Evolutionary conservation across 2,797 vertebrate species (phyloP).

Genomic region (Bradypodion ventrale): DNA sequence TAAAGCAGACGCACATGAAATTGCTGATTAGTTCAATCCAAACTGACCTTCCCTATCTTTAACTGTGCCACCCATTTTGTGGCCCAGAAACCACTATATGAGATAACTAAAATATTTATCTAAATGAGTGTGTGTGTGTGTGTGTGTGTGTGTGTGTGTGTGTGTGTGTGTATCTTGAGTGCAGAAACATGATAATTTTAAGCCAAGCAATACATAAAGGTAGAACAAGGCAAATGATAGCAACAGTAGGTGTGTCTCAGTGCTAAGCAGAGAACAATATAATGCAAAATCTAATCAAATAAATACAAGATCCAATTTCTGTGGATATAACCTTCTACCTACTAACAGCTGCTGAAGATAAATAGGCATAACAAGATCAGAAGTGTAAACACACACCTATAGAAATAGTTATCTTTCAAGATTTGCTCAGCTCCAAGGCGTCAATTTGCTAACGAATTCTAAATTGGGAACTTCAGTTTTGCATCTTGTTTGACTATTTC

Average conservation of each 20-base stretch:
- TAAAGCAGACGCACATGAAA: no score
- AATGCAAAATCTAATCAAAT: neutral
- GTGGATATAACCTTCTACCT: neutral
- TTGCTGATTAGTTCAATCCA: no score
- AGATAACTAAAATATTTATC: neutral
- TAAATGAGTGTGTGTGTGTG: neutral
- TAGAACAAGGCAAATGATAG: neutral
- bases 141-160: neutral
- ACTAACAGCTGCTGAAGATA: neutral
- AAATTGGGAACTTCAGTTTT: neutral
- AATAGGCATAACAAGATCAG: neutral
- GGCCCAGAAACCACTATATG: neutral
- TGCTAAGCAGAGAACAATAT: neutral
- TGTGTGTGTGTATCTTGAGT: neutral
- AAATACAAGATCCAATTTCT: constrained; percentile 2
- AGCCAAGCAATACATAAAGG: neutral
- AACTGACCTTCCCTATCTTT: neutral
- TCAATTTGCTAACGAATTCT: neutral
- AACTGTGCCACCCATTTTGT: neutral
- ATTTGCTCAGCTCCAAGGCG: neutral
- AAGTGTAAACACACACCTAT: constrained; percentile 11
- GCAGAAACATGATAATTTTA: neutral
- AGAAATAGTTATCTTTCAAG: neutral
- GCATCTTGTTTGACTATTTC: neutral
- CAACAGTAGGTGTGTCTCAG: neutral